Evolutionary conservation across 2,888 invertebrate genomes (phyloP), one percentile per base, ranked within the genome.

Genomic region (Mimas tiliae): DNA sequence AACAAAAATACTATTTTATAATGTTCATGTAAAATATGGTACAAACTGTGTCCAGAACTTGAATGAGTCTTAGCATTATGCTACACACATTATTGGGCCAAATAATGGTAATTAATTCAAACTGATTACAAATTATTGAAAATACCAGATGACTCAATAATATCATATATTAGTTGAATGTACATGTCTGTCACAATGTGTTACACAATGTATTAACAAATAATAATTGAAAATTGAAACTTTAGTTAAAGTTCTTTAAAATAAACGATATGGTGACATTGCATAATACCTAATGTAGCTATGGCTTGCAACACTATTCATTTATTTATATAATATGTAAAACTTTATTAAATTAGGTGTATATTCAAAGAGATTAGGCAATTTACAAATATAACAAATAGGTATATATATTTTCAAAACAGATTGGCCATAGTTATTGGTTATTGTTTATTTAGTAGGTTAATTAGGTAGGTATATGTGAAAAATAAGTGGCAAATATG

Each of bases 51-150:
- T n/a, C 14, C 14, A 53, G n/a, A 2, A 53, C 33, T 33, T 7
- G 34, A 53, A 12, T 53, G 33, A 33, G 12, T 16, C 27, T 12
- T 7, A 6, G 7, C 1, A 53, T 53, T 34, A 33, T 0, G 8
- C n/a, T 8, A 53, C 27, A 33, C 12, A 14, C 11, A 38, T 34
- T 55, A n/a, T 8, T 53, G 27, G 27, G 7, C 55, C 11, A 58
- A 42, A 58, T 58, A 58, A 58, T 58, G 42, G 12, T 19, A 58
- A 58, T 58, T 58, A 19, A 58, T 58, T 58, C 58, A 34, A 53
- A 53, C 38, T 19, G 42, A 21, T 38, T 58, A 58, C 58, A 58
- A 42, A 38, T 58, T 19, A 42, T 58, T 58, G 12, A 19, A 42
- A 58, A 38, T 42, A 12, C 6, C 58, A 58, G 55, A 65, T 50